These are phyloP conservation scores for Chitala chitala DNA, from an alignment of 2,113 vertebrate species.

Conservation along the genomic window DNA sequence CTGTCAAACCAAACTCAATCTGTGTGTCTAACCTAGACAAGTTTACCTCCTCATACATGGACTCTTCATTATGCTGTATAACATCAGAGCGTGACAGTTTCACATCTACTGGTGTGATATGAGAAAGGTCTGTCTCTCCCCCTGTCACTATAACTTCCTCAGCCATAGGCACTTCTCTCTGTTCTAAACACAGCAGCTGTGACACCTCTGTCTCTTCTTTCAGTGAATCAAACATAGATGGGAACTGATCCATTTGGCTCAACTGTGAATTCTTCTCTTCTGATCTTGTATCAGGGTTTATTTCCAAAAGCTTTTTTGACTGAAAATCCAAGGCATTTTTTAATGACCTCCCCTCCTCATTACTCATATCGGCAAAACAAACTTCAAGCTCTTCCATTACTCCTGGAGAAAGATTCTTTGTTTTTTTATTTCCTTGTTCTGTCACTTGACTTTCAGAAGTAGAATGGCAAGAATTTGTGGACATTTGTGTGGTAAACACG, in stretches of 20 bases:
- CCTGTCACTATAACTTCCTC: conserved; percentile 3
- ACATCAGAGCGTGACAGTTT: no score
- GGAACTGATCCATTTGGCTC: not conserved
- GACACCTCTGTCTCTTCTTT: conserved; percentile 14
- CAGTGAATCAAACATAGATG: not conserved
- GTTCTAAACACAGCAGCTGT: not conserved
- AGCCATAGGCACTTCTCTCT: not conserved
- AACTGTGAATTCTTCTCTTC: conserved; percentile 21
- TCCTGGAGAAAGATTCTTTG: not conserved
- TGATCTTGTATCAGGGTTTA: conserved; percentile 16
- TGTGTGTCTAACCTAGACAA: not conserved
- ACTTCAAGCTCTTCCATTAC: not conserved
- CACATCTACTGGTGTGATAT: not conserved
- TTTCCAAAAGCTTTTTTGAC: not conserved
- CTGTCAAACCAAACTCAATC: not conserved
- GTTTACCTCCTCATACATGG: not conserved
- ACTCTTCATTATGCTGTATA: not conserved
- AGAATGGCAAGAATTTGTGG: not conserved
- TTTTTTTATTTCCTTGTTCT: not conserved
- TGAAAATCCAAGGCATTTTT: not conserved
- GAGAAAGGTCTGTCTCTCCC: conserved; percentile 6
- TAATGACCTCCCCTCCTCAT: not conserved
- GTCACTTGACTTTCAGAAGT: not conserved
- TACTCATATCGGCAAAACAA: conserved; percentile 13
- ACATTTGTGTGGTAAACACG: conserved; percentile 5